phyloP scores from a whole-genome alignment of 2,888 invertebrate species.

The Troides aeacus region DNA sequence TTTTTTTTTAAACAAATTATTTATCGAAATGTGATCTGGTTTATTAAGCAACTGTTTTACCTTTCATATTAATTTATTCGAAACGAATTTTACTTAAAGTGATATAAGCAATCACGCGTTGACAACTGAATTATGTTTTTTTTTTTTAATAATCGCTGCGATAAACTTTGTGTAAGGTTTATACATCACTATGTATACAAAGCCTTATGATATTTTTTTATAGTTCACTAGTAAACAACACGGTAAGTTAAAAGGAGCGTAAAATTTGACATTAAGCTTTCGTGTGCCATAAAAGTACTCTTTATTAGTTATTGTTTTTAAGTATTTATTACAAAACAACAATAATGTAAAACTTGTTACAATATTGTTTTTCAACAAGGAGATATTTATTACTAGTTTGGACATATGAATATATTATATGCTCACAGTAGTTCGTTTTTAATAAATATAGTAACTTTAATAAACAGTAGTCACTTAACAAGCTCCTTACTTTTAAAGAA shows the following conservation, averaged over 20 bases:
- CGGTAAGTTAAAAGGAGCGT: too few species aligned
- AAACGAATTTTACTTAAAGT: not conserved
- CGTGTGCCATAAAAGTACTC: not conserved
- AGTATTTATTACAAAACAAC: not conserved
- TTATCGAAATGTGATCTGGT: too few species aligned
- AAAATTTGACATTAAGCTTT: not conserved
- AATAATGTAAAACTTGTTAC: constrained; percentile 2
- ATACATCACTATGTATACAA: not conserved
- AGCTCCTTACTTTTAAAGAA: too few species aligned
- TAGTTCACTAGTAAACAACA: not conserved
- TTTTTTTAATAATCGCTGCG: not conserved
- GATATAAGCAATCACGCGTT: not conserved
- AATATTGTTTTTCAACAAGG: too few species aligned
- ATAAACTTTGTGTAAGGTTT: not conserved
- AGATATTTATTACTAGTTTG: too few species aligned
- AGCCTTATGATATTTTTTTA: not conserved
- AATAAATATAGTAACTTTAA: too few species aligned
- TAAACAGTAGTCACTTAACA: too few species aligned
- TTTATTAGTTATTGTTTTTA: not conserved
- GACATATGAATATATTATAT: too few species aligned
- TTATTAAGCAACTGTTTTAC: too few species aligned
- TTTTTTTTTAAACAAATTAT: too few species aligned
- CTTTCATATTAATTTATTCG: too few species aligned
- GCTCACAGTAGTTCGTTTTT: too few species aligned
- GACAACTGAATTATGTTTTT: constrained; percentile 1